Base-by-base conservation (phyloP, 2,113 vertebrate genomes). In the Gobio gobio region DNA sequence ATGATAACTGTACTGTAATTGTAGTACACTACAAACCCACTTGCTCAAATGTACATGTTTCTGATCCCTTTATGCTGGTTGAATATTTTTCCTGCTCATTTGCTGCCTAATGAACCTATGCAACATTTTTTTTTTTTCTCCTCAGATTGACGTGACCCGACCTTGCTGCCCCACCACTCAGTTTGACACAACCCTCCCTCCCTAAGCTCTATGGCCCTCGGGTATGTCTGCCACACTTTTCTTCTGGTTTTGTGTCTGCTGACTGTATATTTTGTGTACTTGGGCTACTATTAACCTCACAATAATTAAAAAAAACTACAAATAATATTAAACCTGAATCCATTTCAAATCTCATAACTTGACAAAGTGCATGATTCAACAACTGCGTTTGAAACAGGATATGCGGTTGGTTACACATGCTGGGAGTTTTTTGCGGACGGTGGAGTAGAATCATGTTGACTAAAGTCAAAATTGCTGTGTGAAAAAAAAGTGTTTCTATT, bases 151-250 rank as follows among this genome's bases (percentile, higher is more conserved):
- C 74, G 90, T 88, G 89, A 89, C 82, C 74, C 56, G 68, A 73
- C 70, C 86, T 63, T 26, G 33, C 73, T 86, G 86, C 87, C 86
- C 84, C 72, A 45, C 66, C 36, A 6, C 72, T 84, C 79, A 66
- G 68, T 83, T 78, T 86, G 74, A 63, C 72, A 80, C 79, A 87
- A 86, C 85, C 87, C 56, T 43, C 82, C 68, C 36, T 77, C 81
- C 85, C 86, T 77, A 29, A 87, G 88, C 88, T 92, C 92, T 92
- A 94, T 94, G 93, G 93, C 93, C 91, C 90, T 91, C 90, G 93
- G 93, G 94, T 95, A 93, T 61, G 86, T 76, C 45, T 6, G 26
- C 78, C 56, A 56, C 58, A 43, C 26, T 54, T 79, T 70, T 45
- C 20, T 83, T 85, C 13, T 70, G 13, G n/a, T 40, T 51, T 43